Conservation (phyloP, 2,888 invertebrate genomes). For the Coenonympha glycerion region DNA sequence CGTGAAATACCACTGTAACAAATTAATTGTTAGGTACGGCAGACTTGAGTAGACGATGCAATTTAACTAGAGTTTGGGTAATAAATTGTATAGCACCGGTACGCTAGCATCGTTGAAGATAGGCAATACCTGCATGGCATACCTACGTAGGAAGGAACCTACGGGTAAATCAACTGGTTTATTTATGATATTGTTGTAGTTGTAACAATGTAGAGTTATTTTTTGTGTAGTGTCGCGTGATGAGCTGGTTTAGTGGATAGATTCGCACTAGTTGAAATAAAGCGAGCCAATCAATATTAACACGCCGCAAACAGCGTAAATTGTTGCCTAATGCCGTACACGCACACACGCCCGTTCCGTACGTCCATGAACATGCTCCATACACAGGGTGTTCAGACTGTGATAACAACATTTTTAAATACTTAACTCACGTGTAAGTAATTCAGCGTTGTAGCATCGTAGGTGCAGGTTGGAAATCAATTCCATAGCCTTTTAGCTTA, state of each 20-base stretch:
- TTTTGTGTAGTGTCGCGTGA: conserved; percentile 28
- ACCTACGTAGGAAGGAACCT: no score
- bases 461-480: no score
- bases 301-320: conserved; percentile 77
- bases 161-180: conserved; percentile 12
- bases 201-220: conserved; percentile 8
- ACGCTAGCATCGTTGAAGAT: conserved; percentile 24
- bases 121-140: conserved; percentile 11
- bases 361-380: conserved; percentile 47
- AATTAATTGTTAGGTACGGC: conserved; percentile 26
- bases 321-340: conserved; percentile 74
- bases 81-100: conserved; percentile 26
- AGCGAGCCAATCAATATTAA: conserved; percentile 77
- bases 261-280: conserved; percentile 73
- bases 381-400: conserved; percentile 50
- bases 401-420: no score
- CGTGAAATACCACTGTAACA: conserved; percentile 22
- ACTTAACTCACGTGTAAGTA: no score
- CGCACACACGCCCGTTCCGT: conserved; percentile 50
- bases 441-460: no score
- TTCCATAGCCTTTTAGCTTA: no score
- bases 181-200: conserved; percentile 11
- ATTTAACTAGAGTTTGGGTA: conserved; percentile 27
- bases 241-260: conserved; percentile 61
- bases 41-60: conserved; percentile 26